Evolutionary conservation across 2,113 vertebrate genomes (phyloP).

Genomic region (Zosterops japonicus): DNA sequence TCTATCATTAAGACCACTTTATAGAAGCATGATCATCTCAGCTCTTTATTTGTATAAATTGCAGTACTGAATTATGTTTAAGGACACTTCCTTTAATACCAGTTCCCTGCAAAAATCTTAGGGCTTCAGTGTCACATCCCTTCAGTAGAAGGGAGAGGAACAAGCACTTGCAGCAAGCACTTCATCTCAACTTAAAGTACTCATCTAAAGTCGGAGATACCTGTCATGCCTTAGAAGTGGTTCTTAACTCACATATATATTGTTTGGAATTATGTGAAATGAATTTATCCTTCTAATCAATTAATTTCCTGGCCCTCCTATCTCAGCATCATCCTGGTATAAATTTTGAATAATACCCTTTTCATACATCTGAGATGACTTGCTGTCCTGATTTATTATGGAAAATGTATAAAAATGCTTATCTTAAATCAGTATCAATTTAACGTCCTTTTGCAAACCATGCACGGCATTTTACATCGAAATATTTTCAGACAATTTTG

Average conservation of each 20-base stretch:
- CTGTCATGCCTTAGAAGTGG: not conserved
- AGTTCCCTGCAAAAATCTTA: not conserved
- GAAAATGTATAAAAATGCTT: not conserved
- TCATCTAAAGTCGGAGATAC: not conserved
- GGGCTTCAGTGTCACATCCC: not conserved
- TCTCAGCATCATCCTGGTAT: not conserved
- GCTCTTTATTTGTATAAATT: not conserved
- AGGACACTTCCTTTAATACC: not conserved
- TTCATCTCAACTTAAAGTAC: not conserved
- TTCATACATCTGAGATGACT: not conserved
- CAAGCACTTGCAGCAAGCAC: not conserved
- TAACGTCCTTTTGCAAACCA: not conserved
- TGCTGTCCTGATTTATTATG: not conserved
- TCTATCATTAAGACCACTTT: not conserved
- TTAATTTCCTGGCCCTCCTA: not conserved
- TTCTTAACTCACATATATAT: not conserved
- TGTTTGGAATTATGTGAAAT: not conserved
- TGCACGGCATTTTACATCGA: not conserved
- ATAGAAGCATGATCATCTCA: not conserved
- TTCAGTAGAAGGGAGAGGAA: not conserved
- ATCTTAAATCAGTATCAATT: not conserved
- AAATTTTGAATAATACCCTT: not conserved
- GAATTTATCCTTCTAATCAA: not conserved
- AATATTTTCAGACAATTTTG: not conserved
- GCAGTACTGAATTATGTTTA: not conserved